Base-by-base conservation (phyloP, 2,888 invertebrate species). In the Auanema freiburgensis region DNA sequence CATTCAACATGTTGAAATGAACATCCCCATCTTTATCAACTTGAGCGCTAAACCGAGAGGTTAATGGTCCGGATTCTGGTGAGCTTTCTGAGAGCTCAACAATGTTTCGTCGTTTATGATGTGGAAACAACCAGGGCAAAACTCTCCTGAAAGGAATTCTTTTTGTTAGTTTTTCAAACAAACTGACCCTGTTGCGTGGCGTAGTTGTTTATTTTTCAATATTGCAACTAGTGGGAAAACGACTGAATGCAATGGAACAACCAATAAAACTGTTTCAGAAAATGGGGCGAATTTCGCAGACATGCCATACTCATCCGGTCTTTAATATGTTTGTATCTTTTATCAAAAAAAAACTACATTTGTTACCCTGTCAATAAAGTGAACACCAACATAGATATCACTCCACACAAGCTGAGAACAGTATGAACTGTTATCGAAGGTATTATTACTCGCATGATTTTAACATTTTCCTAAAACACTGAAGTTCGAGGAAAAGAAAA, bases 341-440 rank as follows among this genome's bases (percentile, higher is more conserved):
- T 46, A 10, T 46, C 4, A 46, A 21, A 3, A 5, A 46, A 46
- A 23, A 52, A 24, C 53, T 6, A 3, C 57, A n/a, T n/a, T n/a
- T n/a, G n/a, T n/a, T n/a, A n/a, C 12, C 33, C 33, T 3, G 33
- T 33, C 2, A 69, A 18, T 0, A 75, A 57, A 1, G 72, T 69
- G 54, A 71, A 72, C 0, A 44, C 59, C n/a, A 75, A 49, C 64
- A 75, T 69, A 1, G 69, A 63, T 33, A 67, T 64, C 16, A 75
- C 33, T 14, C 75, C 75, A 23, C 71, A 21, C 10, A 75, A 51
- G 21, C 69, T 68, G 6, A 75, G 62, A 24, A 65, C 57, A 0
- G 72, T 69, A 58, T 75, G 75, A 14, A 75, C 72, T 2, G 72
- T 72, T 14, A 75, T 68, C 0, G 72, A 71, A 3, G 72, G 72